Evolutionary conservation across 2,797 vertebrate species (phyloP), one percentile per base, ranked within the genome.

Genomic region (Hippocampus kuda): DNA sequence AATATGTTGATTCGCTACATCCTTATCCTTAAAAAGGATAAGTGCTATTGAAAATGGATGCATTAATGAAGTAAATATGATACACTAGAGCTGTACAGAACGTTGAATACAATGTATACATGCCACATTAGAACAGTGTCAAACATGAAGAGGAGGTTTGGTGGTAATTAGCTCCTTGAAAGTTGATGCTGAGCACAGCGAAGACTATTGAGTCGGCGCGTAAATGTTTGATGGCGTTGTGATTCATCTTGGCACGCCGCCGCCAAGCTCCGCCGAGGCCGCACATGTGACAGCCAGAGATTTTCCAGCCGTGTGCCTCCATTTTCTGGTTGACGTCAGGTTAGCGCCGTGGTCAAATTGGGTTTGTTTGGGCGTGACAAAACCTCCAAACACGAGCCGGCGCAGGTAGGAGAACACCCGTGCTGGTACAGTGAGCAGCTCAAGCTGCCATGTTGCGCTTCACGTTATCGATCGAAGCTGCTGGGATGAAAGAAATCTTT

Each of bases 291-390:
- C 78, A 67, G 83, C 38, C 42, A 66, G 80, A 83, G 84, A 84
- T 88, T 86, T 86, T 88, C 79, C 79, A 60, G 81, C 68, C 72
- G n/a, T 73, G 67, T 83, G 79, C 83, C 34, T 87, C 85, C 83
- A 86, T 88, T 86, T 87, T 89, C 85, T 85, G 85, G 77, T 85
- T 85, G 80, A 86, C 81, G 84, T 88, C 85, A 81, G 82, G 82
- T 84, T 83, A 82, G 85, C 63, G 70, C 78, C 72, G 76, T 84
- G 78, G 76, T 84, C 83, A 86, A 84, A 87, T 88, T 84, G 80
- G 81, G 82, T 86, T 82, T 75, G 83, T 87, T 85, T 87, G 80
- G 84, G 82, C 81, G 80, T 86, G 83, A 87, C 86, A 82, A 76
- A 74, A 65, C 63, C 63, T 82, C 76, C 77, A 79, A 85, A 85